A percentile compares a stretch with the other conserved stretches of the same genome.
Evolutionary conservation across 2,888 invertebrate species (phyloP).

Genomic region (Chrysolina haemoptera): DNA sequence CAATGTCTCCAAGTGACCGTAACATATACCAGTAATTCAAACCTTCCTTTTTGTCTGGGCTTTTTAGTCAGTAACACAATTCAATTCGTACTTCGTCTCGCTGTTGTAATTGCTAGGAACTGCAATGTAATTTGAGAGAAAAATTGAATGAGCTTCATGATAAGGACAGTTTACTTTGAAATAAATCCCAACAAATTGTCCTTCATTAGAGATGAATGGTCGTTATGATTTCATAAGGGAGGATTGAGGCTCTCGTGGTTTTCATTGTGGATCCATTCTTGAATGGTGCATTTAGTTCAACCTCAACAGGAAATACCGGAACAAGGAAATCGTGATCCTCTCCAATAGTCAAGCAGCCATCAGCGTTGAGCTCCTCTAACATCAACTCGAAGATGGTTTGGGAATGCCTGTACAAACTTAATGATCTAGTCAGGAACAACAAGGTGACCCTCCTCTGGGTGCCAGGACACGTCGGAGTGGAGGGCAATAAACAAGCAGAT

Average conservation of each 20-base stretch:
- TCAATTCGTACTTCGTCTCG: neutral
- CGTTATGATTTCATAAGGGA: neutral
- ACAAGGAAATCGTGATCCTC: no score
- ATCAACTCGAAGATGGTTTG: no score
- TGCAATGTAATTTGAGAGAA: neutral
- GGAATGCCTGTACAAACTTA: no score
- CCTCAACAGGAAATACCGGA: no score
- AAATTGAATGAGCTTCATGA: neutral
- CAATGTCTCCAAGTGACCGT: conserved; percentile 42
- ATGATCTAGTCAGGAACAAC: no score
- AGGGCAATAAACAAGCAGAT: no score
- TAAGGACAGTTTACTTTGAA: neutral
- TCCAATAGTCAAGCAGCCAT: no score
- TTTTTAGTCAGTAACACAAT: conserved; percentile 23
- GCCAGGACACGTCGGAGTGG: no score
- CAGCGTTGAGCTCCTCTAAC: no score
- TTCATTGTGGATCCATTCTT: neutral
- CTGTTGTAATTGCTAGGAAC: neutral
- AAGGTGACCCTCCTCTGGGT: no score
- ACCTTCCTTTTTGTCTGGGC: neutral
- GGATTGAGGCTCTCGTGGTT: neutral
- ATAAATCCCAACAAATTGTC: neutral
- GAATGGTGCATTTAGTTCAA: no score
- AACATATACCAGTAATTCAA: conserved; percentile 27
- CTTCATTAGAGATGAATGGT: neutral